A percentile compares a stretch with the other conserved stretches of the same genome.
These are phyloP conservation scores for Anolis apletophallus DNA, from an alignment of 2,797 vertebrate genomes.

Conservation along the genomic window DNA sequence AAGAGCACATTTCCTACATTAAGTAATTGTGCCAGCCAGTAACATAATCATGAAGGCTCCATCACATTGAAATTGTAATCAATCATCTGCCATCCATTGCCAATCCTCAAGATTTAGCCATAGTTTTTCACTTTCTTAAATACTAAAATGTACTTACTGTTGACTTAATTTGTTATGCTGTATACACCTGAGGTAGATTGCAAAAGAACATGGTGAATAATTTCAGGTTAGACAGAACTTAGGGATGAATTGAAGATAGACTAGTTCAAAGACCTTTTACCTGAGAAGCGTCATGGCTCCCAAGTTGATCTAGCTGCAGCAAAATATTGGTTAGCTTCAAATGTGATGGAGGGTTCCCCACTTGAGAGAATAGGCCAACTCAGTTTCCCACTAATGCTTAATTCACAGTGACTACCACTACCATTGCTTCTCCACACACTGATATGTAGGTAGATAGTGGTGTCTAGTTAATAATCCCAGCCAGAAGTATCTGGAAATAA, in stretches of 20 bases:
- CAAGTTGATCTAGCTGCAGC: not conserved
- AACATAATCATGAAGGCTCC: not conserved
- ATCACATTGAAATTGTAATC: not conserved
- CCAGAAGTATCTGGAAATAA: not conserved
- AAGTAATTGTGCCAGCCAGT: not conserved
- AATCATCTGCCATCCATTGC: slow-evolving; percentile 9
- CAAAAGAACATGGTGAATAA: not conserved
- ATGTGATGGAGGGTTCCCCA: not conserved
- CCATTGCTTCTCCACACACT: not conserved
- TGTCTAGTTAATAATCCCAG: not conserved
- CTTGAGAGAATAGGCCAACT: not conserved
- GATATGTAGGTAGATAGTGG: not conserved
- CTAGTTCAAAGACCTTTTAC: not conserved
- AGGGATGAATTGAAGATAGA: not conserved
- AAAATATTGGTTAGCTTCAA: not conserved
- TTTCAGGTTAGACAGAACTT: not conserved
- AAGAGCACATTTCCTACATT: not conserved
- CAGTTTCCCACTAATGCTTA: not conserved
- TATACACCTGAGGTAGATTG: fast-evolving
- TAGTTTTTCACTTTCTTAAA: slow-evolving; percentile 13
- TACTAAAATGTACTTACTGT: not conserved
- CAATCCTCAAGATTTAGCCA: not conserved
- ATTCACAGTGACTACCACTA: not conserved
- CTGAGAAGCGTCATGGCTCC: not conserved
- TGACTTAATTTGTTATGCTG: not conserved